Base-by-base conservation (phyloP, 1,140 invertebrate species). In the Drosophila navojoa region DNA sequence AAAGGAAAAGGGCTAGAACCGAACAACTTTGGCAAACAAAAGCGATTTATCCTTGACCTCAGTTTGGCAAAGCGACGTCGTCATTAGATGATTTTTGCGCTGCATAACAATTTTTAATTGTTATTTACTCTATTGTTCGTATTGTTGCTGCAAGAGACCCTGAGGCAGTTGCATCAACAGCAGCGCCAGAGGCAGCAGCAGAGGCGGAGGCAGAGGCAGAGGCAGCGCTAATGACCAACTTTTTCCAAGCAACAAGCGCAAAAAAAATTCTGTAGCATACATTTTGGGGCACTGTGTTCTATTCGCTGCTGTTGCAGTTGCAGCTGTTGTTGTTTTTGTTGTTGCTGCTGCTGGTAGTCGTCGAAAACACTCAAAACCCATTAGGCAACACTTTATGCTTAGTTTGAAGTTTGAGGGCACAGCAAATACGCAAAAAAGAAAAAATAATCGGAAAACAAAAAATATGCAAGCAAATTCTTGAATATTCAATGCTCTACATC, bases 321-420 rank as follows among this genome's bases (percentile, higher is more conserved):
- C 38, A 52, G 25, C 42, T 49, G 57, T 57, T 49, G 57, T 11
- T 75, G 64, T 52, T 50, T 40, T 35, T 53, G 57, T 29, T 55
- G 57, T 52, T 49, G 57, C 7, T 75, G 72, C 52, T 66, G 67
- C 66, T 71, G 54, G 54, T 67, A 79, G 84, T 89, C 60, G 84
- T 87, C 84, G 76, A 89, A 89, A 87, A 87, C 84, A 87, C 84
- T 89, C 84, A 87, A 87, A 87, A 87, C 84, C 84, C 84, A 87
- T 87, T 87, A 87, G 84, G 84, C 73, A 82, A 87, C 84, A 87
- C 79, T 87, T 87, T 89, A 89, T 89, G 84, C 79, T 86, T 84
- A 87, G 84, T 84, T 89, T 87, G 74, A 87, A 87, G 84, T 87
- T 87, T 75, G 73, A 47, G 76, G 76, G 71, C 45, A 75, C 53